These are phyloP conservation scores for Sphinx pinastri DNA, from an alignment of 2,888 invertebrate genomes.

Conservation along the genomic window DNA sequence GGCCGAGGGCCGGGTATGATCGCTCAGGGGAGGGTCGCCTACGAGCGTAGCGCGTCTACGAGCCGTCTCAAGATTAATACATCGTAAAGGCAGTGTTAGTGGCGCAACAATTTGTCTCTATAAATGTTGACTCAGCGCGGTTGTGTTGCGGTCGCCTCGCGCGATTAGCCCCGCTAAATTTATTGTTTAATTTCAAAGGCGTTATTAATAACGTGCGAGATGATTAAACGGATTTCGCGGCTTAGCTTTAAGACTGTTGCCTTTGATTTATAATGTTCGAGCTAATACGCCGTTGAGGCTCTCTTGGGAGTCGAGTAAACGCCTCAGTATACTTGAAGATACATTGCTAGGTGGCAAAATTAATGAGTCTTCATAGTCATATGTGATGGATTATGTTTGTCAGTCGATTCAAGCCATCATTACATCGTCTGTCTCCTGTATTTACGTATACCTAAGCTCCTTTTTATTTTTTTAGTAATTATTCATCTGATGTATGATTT, in stretches of 20 bases:
- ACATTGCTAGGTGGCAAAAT: slow-evolving; percentile 4
- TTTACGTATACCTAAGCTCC: too few relatives aligned
- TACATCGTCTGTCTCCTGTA: neutral
- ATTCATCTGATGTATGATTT: too few relatives aligned
- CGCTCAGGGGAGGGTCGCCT: slow-evolving; percentile 44
- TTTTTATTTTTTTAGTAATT: too few relatives aligned
- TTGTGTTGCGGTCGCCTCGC: slow-evolving; percentile 72
- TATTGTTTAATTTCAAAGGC: slow-evolving; percentile 83
- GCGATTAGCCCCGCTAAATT: slow-evolving; percentile 81
- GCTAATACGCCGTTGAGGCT: slow-evolving; percentile 65
- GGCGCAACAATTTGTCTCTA: slow-evolving; percentile 83
- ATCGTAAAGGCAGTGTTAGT: slow-evolving; percentile 76
- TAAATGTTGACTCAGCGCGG: slow-evolving; percentile 82
- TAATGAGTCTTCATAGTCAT: slow-evolving; percentile 6
- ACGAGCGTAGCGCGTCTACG: slow-evolving; percentile 59
- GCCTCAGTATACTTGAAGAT: slow-evolving; percentile 37
- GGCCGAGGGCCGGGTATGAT: slow-evolving; percentile 34
- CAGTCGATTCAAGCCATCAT: neutral
- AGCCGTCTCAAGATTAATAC: slow-evolving; percentile 77
- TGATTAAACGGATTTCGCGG: slow-evolving; percentile 81
- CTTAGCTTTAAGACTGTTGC: slow-evolving; percentile 68
- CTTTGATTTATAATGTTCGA: slow-evolving; percentile 72
- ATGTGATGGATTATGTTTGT: slow-evolving; percentile 10
- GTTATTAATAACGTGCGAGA: slow-evolving; percentile 81
- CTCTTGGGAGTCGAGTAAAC: slow-evolving; percentile 49